phyloP scores from a whole-genome alignment of 1,140 invertebrate genomes.

The Palaemon carinicauda region DNA sequence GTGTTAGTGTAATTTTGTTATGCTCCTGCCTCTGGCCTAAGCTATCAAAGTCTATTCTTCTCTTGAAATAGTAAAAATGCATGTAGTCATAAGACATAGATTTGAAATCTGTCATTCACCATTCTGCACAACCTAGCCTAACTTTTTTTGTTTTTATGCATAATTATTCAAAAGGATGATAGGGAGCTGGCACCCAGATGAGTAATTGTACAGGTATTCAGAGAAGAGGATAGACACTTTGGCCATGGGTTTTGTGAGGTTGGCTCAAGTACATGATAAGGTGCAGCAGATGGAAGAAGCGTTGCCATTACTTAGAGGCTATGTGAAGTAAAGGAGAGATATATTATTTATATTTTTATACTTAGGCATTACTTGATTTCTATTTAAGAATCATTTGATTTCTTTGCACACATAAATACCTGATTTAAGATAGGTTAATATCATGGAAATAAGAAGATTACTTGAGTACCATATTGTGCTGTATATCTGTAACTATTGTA shows the following conservation, averaged over 20 bases:
- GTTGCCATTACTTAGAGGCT: constrained; percentile 45
- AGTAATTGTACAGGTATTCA: too few relatives aligned
- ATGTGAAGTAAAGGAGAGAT: constrained; percentile 42
- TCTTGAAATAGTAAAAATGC: too few relatives aligned
- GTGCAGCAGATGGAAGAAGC: constrained; percentile 20
- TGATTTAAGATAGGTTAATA: not conserved
- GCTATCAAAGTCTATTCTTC: too few relatives aligned
- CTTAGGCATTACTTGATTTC: constrained; percentile 3
- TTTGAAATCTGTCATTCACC: too few relatives aligned
- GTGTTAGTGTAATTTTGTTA: too few relatives aligned
- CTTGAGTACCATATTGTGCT: not conserved
- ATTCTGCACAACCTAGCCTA: too few relatives aligned
- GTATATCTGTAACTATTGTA: not conserved
- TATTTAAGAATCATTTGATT: constrained; percentile 8
- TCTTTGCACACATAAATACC: not conserved
- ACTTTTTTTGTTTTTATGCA: too few relatives aligned
- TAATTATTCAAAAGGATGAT: too few relatives aligned
- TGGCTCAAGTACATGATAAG: constrained; percentile 49
- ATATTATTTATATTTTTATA: constrained; percentile 50
- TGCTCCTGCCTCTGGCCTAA: too few relatives aligned
- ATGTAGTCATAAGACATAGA: too few relatives aligned
- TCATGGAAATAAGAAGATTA: not conserved
- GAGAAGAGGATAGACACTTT: constrained; percentile 5
- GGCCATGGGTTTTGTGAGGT: constrained; percentile 12
- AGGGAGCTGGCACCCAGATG: too few relatives aligned